phyloP scores from a whole-genome alignment of 2,888 invertebrate species.

The Thalpophila matura region DNA sequence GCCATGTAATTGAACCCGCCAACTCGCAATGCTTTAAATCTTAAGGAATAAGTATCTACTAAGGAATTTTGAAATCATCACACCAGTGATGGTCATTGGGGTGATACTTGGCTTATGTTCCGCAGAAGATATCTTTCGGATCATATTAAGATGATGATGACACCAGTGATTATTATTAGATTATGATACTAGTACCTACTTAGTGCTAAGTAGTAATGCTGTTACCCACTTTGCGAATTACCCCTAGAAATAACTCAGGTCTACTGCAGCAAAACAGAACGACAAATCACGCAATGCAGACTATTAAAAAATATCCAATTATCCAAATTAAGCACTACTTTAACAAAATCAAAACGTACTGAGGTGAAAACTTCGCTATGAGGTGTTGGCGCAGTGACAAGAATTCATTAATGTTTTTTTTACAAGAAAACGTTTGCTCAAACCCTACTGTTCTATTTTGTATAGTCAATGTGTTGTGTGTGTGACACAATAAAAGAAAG shows the following conservation, averaged over 20 bases:
- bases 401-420: conserved; percentile 63
- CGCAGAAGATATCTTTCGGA: no score
- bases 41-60: no score
- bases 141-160: background rate
- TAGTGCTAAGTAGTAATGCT: background rate
- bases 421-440: conserved; percentile 20
- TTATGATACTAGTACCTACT: no score
- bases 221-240: background rate
- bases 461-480: background rate
- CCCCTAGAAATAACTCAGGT: background rate
- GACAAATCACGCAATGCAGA: conserved; percentile 43
- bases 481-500: background rate
- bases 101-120: no score
- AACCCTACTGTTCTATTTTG: conserved; percentile 8
- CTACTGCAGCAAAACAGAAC: background rate
- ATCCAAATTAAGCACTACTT: conserved; percentile 54
- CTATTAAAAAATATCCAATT: conserved; percentile 51
- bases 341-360: conserved; percentile 57
- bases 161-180: background rate
- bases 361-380: conserved; percentile 52
- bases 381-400: conserved; percentile 68
- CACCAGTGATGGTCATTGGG: no score
- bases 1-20: no score
- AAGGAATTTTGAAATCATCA: no score
- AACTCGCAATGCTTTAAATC: no score